Evolutionary conservation across 2,888 invertebrate genomes (phyloP), one percentile per base, ranked within the genome.

Genomic region (Epicampocera succincta): DNA sequence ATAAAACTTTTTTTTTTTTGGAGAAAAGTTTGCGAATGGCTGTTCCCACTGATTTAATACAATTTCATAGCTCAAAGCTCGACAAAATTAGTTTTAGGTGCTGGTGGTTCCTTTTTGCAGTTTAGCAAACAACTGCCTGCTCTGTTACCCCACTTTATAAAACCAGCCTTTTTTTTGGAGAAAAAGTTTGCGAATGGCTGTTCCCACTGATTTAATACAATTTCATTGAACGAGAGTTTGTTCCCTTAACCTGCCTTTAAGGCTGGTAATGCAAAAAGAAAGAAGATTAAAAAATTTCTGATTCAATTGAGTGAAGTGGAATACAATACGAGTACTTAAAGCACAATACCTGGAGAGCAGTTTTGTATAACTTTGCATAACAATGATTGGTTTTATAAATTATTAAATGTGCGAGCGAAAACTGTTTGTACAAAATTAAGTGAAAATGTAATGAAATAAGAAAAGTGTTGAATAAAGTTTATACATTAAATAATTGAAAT

Each of bases 181-280:
- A 33, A 72, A 42, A 1, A 72, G 29, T 60, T 72, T 72, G 6
- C 17, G 60, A 72, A 50, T 29, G 40, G 13, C 60, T 72, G 71
- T 9, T 13, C 6, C 19, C 25, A 48, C 15, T 8, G 12, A 42
- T 52, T 50, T 50, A 50, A 72, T 72, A 21, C 19, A 12, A 56
- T 42, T 54, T 66, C 66, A 52, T 33, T 68, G 66, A 68, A 68
- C 15, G 29, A 17, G 48, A 48, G 48, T 60, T 48, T 54, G 17
- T 68, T 44, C 21, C 6, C 50, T n/a, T 42, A 42, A 52, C 21
- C 29, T 42, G 66, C 52, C 42, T 68, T 29, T 25, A 29, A 25
- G 29, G 44, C 44, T 46, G 29, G 46, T 17, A 63, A 63, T 46
- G 33, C 29, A 68, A 25, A 68, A 25, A 15, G n/a, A n/a, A n/a